Percentiles rank a stretch among this genome's conserved stretches.
Conservation (phyloP, 2,113 vertebrate genomes). For the Seriola rivoliana region DNA sequence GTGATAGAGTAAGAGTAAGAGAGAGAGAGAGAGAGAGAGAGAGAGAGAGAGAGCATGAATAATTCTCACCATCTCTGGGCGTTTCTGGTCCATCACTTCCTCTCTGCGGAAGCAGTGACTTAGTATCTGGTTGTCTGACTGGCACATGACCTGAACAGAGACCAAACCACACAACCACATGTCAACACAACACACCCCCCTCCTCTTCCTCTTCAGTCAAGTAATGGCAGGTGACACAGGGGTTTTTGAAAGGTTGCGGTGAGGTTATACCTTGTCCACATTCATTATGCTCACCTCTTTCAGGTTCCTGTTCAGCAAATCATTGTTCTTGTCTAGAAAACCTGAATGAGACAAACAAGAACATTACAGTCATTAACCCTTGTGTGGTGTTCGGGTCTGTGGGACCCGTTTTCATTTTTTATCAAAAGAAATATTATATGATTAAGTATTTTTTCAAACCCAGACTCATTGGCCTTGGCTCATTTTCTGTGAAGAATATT, state of each 20-base stretch:
- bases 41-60: not conserved
- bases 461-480: too few relatives aligned
- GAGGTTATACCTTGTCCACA: not conserved
- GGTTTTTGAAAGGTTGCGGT: conserved; percentile 6
- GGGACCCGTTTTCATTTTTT: too few relatives aligned
- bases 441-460: too few relatives aligned
- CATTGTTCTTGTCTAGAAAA: conserved; percentile 98
- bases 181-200: conserved; percentile 33
- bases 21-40: not conserved
- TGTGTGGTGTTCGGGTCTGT: too few relatives aligned
- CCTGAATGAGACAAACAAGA: conserved; percentile 80
- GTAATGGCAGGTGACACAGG: not conserved
- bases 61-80: conserved; percentile 91
- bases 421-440: too few relatives aligned
- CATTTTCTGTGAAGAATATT: too few relatives aligned
- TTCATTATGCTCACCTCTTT: conserved; percentile 91
- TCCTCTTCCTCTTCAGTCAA: conserved; percentile 4
- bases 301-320: conserved; percentile 95
- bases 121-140: conserved; percentile 92
- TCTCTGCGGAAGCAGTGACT: conserved; percentile 91
- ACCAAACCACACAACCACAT: conserved; percentile 54
- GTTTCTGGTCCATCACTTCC: conserved; percentile 94
- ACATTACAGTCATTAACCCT: not conserved
- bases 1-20: not conserved
- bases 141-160: conserved; percentile 90